Conservation (phyloP, 2,888 invertebrate species). For the Drosophila rellima region DNA sequence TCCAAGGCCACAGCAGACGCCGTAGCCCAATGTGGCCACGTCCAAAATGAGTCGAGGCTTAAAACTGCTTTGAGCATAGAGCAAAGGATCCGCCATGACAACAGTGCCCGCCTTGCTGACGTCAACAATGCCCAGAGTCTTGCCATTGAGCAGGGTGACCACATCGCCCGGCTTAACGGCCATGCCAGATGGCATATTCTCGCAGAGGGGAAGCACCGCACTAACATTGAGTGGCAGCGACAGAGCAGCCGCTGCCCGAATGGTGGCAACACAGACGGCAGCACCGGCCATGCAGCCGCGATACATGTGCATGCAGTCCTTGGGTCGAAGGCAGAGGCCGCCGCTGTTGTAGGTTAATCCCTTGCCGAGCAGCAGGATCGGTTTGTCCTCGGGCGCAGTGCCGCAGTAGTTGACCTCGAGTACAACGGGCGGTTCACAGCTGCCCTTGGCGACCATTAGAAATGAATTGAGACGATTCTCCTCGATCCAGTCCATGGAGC, state of each 20-base stretch:
- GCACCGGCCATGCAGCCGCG: slow-evolving; percentile 89
- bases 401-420: slow-evolving; percentile 87
- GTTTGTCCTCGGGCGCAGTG: slow-evolving; percentile 85
- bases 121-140: slow-evolving; percentile 86
- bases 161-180: slow-evolving; percentile 87
- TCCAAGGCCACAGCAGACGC: slow-evolving; percentile 87
- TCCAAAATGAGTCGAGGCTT: slow-evolving; percentile 87
- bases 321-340: slow-evolving; percentile 79
- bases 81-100: slow-evolving; percentile 92
- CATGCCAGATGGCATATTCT: slow-evolving; percentile 88
- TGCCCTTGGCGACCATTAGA: slow-evolving; percentile 83
- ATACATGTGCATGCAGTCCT: slow-evolving; percentile 75
- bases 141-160: slow-evolving; percentile 87
- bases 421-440: slow-evolving; percentile 87
- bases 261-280: slow-evolving; percentile 87
- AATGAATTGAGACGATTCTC: slow-evolving; percentile 87
- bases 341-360: slow-evolving; percentile 87
- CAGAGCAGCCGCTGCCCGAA: slow-evolving; percentile 87
- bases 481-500: slow-evolving; percentile 87
- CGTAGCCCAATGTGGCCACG: slow-evolving; percentile 87
- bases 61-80: slow-evolving; percentile 90
- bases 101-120: slow-evolving; percentile 92
- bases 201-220: slow-evolving; percentile 85
- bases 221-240: slow-evolving; percentile 87
- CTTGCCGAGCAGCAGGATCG: slow-evolving; percentile 88